Base-by-base conservation (phyloP, 2,888 invertebrate genomes). In the Yponomeuta sedellus region DNA sequence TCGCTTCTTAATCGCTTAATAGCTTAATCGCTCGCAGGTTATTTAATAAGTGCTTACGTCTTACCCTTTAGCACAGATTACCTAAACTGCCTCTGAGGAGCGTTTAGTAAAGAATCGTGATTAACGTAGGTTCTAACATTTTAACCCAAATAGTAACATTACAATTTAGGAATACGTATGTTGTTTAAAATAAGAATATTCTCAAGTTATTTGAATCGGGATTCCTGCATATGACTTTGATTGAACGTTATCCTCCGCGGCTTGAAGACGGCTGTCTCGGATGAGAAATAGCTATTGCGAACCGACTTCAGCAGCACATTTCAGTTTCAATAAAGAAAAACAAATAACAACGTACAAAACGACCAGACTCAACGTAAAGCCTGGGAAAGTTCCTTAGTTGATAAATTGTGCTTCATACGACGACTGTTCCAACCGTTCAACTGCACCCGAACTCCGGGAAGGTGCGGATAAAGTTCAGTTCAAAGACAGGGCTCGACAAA, bases 381-480 rank as follows among this genome's bases (percentile, higher is more conserved):
- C 44, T 62, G 12, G 16, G 11, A 28, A 62, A 62, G 61, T n/a
- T 62, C 10, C 11, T 62, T 62, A 2, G 61, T 10, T 22, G 22
- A 62, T 58, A 58, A 58, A 20, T 20, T 59, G 59, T 59, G 59
- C 44, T 52, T 52, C 58, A 22, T 19, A 19, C 58, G 58, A 10
- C 58, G 10, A 58, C 58, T 0, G n/a, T 19, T 12, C 19, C 58
- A 19, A 58, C 22, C 10, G 58, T 58, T 20, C 22, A 58, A 20
- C 58, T 58, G 58, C 19, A 58, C 20, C 58, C 11, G 58, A 19
- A 19, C n/a, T 58, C 34, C 34, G 6, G 34, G 34, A 34, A 34
- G 34, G 58, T 19, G 20, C 44, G 44, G 44, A 52, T 10, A 58
- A 58, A 58, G 58, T 58, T 19, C 11, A 20, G 58, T 20, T 58